Conservation (phyloP, 2,797 vertebrate genomes). For the Dipus sagitta region DNA sequence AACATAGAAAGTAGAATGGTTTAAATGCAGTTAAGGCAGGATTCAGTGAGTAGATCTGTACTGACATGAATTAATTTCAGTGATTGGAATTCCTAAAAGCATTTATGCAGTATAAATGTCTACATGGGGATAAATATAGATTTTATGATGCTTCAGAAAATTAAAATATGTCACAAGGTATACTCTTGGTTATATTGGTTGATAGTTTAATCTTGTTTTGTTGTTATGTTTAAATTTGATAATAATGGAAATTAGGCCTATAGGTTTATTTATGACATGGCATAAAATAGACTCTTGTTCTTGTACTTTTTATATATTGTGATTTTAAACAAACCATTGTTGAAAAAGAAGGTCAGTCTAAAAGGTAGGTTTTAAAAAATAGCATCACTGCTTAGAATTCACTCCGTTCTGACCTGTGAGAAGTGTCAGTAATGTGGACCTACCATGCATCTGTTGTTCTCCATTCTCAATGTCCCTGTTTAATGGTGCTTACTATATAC, state of each 20-base stretch:
- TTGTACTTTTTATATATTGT: conserved; percentile 65
- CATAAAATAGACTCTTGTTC: conserved; percentile 8
- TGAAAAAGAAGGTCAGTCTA: conserved; percentile 62
- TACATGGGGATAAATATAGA: neutral
- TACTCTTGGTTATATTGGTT: conserved; percentile 10
- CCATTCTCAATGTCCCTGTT: neutral
- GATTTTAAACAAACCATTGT: conserved; percentile 68
- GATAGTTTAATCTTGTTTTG: conserved; percentile 17
- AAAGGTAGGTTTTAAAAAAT: conserved; percentile 81
- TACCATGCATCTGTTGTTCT: conserved; percentile 51
- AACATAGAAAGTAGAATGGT: neutral
- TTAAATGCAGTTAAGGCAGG: neutral
- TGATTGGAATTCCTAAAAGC: conserved; percentile 25
- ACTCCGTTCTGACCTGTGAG: conserved; percentile 30
- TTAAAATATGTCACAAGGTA: conserved; percentile 62
- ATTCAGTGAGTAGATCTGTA: neutral
- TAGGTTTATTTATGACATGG: conserved; percentile 15
- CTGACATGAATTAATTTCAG: conserved; percentile 8
- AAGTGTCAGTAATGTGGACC: neutral
- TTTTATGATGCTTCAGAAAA: conserved; percentile 81
- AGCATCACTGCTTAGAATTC: conserved; percentile 49
- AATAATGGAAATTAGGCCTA: neutral
- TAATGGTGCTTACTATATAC: neutral
- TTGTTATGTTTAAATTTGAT: neutral
- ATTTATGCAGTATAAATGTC: conserved; percentile 22